Evolutionary conservation across 2,797 vertebrate species (phyloP).

Genomic region (Potorous gilbertii): DNA sequence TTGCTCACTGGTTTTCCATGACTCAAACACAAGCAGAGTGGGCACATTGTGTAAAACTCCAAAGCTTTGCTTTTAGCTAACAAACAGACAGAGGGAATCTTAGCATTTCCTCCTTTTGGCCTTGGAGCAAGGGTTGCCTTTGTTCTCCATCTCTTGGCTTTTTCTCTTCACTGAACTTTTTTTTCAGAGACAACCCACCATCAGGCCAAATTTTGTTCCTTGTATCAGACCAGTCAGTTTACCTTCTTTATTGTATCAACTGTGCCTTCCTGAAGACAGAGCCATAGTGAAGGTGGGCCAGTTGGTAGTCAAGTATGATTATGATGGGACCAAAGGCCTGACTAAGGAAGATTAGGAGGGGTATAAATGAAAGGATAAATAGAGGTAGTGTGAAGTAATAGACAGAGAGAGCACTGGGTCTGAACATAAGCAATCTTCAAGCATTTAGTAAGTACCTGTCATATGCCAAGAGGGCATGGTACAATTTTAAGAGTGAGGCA

Average conservation of each 20-base stretch:
- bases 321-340: not conserved
- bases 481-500: not conserved
- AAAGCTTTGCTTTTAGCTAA: conserved; percentile 73
- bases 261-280: not conserved
- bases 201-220: conserved; percentile 68
- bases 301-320: not conserved
- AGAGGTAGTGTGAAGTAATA: not conserved
- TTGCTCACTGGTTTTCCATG: conserved; percentile 81
- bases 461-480: not conserved
- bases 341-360: not conserved
- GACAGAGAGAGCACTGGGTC: not conserved
- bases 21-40: conserved; percentile 78
- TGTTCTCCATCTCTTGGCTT: conserved; percentile 61
- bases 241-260: not conserved
- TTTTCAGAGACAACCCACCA: conserved; percentile 67
- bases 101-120: conserved; percentile 54
- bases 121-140: not conserved
- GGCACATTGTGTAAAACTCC: conserved; percentile 76
- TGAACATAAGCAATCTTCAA: not conserved
- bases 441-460: not conserved
- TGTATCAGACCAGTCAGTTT: not conserved
- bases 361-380: not conserved
- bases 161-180: not conserved
- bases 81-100: conserved; percentile 73
- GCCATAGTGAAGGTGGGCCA: not conserved